These are phyloP conservation scores for Sarcophaga carnaria DNA, from an alignment of 2,888 invertebrate genomes.

Conservation along the genomic window DNA sequence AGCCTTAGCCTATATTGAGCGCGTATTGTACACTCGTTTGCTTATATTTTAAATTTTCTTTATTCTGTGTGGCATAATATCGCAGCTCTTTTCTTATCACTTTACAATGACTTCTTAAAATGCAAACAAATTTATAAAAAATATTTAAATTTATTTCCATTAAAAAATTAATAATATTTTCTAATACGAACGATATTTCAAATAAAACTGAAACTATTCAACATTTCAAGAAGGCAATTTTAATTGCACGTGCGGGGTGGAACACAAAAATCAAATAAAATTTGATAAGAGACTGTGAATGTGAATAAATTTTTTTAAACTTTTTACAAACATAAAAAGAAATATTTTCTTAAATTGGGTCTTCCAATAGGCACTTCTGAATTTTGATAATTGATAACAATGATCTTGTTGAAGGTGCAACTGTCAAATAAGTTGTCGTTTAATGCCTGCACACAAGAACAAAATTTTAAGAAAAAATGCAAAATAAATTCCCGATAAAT, in stretches of 20 bases:
- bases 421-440: too few relatives aligned
- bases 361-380: too few relatives aligned
- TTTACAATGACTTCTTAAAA: conserved; percentile 29
- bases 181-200: too few relatives aligned
- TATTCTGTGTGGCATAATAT: conserved; percentile 5
- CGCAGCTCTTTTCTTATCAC: conserved; percentile 41
- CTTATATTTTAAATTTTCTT: conserved; percentile 22
- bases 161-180: neutral
- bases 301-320: neutral
- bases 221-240: neutral
- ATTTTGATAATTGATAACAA: too few relatives aligned
- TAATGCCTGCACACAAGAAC: too few relatives aligned
- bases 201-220: too few relatives aligned
- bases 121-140: neutral
- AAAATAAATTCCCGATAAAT: too few relatives aligned
- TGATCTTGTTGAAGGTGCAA: too few relatives aligned
- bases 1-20: neutral
- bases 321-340: too few relatives aligned
- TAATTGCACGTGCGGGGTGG: conserved; percentile 41
- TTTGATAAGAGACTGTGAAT: conserved; percentile 38
- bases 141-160: neutral
- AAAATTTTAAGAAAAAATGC: too few relatives aligned
- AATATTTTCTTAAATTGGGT: too few relatives aligned
- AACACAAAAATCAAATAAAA: conserved; percentile 48
- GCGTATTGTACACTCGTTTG: neutral